Conservation (phyloP, 1,140 invertebrate species). For the Pygmarrhopalites habei region DNA sequence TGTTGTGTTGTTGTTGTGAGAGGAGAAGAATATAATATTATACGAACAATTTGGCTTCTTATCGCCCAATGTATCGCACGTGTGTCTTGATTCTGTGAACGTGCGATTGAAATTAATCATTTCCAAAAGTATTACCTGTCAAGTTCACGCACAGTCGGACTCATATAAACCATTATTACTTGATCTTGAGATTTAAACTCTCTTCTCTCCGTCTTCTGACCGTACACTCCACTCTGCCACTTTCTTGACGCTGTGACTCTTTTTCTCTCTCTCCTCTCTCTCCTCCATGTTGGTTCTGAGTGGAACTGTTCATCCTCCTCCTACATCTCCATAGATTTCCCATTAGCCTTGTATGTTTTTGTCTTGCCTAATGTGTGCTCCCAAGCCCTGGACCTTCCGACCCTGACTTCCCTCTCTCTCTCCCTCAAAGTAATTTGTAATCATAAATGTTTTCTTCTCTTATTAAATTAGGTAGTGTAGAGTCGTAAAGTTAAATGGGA, state of each 20-base stretch:
- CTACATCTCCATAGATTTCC: too few relatives aligned
- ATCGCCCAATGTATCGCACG: constrained; percentile 23
- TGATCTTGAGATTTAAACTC: constrained; percentile 9
- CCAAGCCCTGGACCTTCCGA: background rate
- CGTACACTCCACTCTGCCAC: too few relatives aligned
- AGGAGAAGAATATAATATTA: too few relatives aligned
- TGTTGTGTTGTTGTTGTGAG: too few relatives aligned
- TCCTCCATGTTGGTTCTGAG: background rate
- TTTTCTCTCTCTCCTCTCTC: background rate
- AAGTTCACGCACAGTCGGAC: constrained; percentile 27
- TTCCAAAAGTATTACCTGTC: constrained; percentile 29
- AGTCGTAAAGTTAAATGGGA: too few relatives aligned
- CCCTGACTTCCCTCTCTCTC: too few relatives aligned
- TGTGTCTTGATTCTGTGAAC: constrained; percentile 30
- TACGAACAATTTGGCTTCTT: constrained; percentile 3
- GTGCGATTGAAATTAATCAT: constrained; percentile 36
- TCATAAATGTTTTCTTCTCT: too few relatives aligned
- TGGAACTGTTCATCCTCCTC: background rate
- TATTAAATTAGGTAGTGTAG: too few relatives aligned
- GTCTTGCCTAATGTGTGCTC: background rate
- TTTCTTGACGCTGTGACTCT: background rate
- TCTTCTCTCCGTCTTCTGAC: too few relatives aligned
- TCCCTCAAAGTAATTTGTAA: too few relatives aligned
- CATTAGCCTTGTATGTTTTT: background rate
- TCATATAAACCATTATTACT: constrained; percentile 10